phyloP scores from a whole-genome alignment of 2,113 vertebrate genomes.

The Anhinga rufa region DNA sequence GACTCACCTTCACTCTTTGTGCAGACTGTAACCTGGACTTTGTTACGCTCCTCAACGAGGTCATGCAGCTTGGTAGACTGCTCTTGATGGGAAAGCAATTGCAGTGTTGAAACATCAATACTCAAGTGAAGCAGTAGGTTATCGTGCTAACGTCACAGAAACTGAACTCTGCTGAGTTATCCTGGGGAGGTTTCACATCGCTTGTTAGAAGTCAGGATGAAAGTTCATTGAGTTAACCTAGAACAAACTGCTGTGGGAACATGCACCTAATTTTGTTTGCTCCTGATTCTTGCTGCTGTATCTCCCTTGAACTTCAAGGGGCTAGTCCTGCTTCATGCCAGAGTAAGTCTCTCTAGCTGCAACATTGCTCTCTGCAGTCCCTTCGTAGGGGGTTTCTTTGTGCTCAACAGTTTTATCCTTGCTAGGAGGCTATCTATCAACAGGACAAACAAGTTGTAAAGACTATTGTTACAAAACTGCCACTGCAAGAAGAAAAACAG shows the following conservation, averaged over 20 bases:
- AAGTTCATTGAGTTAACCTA: neutral
- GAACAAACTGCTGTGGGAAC: neutral
- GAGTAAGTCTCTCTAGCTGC: neutral
- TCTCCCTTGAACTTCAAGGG: neutral
- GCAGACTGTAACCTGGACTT: slow-evolving; percentile 52
- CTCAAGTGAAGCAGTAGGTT: neutral
- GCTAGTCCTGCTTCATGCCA: neutral
- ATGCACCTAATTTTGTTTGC: neutral
- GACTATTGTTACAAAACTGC: neutral
- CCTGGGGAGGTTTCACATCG: neutral
- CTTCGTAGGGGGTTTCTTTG: neutral
- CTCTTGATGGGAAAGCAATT: slow-evolving; percentile 37
- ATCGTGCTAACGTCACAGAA: neutral
- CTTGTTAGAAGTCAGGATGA: neutral
- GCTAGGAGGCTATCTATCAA: neutral
- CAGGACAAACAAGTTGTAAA: neutral
- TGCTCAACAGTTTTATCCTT: neutral
- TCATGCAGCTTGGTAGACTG: slow-evolving; percentile 66
- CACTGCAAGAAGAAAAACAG: neutral
- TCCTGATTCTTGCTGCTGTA: fast-evolving
- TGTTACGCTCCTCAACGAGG: slow-evolving; percentile 62
- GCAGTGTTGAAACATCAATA: neutral
- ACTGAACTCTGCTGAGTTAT: neutral
- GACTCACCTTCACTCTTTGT: slow-evolving; percentile 55
- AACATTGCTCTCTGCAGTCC: neutral